phyloP scores from a whole-genome alignment of 2,888 invertebrate genomes.

The Athetis lepigone region DNA sequence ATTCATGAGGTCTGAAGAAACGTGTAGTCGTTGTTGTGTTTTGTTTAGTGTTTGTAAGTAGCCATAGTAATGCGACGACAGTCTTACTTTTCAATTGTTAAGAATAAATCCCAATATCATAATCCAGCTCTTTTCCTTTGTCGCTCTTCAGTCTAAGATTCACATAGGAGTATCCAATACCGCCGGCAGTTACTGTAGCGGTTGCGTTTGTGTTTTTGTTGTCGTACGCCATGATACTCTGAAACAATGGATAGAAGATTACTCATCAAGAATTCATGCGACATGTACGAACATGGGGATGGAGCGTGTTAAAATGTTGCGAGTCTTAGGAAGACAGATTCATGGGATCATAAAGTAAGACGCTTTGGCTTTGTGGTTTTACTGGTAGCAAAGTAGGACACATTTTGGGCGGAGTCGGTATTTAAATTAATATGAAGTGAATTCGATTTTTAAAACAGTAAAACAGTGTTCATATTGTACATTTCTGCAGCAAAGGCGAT shows the following conservation, averaged over 20 bases:
- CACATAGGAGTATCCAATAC: conserved; percentile 70
- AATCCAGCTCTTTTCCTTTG: conserved; percentile 67
- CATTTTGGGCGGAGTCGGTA: not conserved
- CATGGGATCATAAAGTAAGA: conserved; percentile 43
- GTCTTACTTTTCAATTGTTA: conserved; percentile 10
- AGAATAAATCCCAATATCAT: conserved; percentile 62
- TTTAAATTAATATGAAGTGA: not conserved
- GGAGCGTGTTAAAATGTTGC: conserved; percentile 34
- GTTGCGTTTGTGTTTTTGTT: conserved; percentile 66
- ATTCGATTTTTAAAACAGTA: not conserved
- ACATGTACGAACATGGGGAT: conserved; percentile 18
- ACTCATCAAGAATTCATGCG: conserved; percentile 54
- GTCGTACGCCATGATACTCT: conserved; percentile 72
- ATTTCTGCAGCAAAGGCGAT: too few species aligned
- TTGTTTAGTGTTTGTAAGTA: too few species aligned
- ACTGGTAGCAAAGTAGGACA: conserved; percentile 3
- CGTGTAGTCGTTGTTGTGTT: too few species aligned
- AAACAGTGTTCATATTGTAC: too few species aligned
- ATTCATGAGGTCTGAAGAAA: too few species aligned
- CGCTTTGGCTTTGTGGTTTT: conserved; percentile 23
- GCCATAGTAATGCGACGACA: too few species aligned
- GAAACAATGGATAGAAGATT: conserved; percentile 58
- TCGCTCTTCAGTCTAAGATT: conserved; percentile 71
- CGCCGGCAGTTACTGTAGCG: conserved; percentile 69
- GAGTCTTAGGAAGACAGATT: conserved; percentile 33